phyloP scores from a whole-genome alignment of 2,113 vertebrate species.

The Phrynocephalus versicolor region DNA sequence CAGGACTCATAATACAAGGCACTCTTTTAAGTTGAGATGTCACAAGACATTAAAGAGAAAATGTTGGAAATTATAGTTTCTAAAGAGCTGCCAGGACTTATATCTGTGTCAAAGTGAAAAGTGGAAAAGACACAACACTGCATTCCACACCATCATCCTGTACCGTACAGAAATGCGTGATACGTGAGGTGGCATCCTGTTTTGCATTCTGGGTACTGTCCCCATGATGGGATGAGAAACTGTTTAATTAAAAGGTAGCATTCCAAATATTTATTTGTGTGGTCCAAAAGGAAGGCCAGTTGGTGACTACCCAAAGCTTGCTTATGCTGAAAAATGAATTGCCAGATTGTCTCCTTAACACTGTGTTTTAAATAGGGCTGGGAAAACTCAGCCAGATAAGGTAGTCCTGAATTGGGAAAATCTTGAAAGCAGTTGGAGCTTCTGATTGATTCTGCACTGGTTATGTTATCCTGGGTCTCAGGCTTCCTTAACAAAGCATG shows the following conservation, averaged over 20 bases:
- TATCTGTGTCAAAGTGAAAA: neutral
- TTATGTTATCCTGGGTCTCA: neutral
- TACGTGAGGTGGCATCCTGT: neutral
- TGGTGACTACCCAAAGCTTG: too few species aligned
- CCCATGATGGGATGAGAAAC: too few species aligned
- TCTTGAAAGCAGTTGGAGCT: neutral
- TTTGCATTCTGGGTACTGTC: too few species aligned
- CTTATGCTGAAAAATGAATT: too few species aligned
- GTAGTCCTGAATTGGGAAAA: too few species aligned
- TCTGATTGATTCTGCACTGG: neutral
- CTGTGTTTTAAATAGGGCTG: too few species aligned
- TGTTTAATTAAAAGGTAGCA: too few species aligned
- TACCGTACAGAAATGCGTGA: neutral
- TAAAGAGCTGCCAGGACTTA: neutral
- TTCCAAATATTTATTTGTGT: too few species aligned
- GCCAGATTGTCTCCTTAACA: too few species aligned
- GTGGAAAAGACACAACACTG: neutral
- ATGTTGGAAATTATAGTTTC: neutral
- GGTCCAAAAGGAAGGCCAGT: too few species aligned
- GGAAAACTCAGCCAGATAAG: too few species aligned
- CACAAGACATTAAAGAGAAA: neutral
- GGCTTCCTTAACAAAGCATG: neutral
- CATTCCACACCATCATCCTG: neutral
- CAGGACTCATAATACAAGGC: neutral
- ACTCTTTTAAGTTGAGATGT: neutral